These are phyloP conservation scores for Polymixis flavicincta DNA, from an alignment of 2,888 invertebrate species.

Conservation along the genomic window DNA sequence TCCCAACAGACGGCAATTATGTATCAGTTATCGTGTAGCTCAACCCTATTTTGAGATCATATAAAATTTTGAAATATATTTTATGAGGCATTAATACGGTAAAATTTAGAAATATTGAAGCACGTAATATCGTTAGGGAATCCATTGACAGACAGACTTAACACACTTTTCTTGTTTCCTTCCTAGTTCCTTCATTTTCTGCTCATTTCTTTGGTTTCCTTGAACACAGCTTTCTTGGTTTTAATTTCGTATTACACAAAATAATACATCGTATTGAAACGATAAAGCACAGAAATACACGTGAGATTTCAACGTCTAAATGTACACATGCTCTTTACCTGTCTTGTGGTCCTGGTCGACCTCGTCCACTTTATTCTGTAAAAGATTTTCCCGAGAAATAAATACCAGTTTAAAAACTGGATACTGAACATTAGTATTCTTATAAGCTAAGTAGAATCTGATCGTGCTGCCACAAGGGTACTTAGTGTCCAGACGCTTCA, in stretches of 20 bases:
- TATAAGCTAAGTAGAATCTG: slow-evolving; percentile 33
- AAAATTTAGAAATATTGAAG: slow-evolving; percentile 3
- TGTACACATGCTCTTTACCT: slow-evolving; percentile 15
- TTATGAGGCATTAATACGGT: background rate
- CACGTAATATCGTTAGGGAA: slow-evolving; percentile 18
- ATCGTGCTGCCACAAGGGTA: slow-evolving; percentile 27
- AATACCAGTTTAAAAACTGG: slow-evolving; percentile 19
- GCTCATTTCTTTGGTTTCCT: slow-evolving; percentile 27
- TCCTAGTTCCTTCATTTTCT: slow-evolving; percentile 8
- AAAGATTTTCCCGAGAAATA: slow-evolving; percentile 11
- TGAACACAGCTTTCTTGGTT: background rate
- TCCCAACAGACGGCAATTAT: too few species aligned
- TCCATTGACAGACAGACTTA: slow-evolving; percentile 23
- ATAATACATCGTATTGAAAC: slow-evolving; percentile 3
- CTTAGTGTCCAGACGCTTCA: slow-evolving; percentile 42
- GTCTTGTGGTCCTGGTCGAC: background rate
- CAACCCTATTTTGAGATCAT: too few species aligned
- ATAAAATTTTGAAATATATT: too few species aligned
- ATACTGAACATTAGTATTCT: slow-evolving; percentile 53
- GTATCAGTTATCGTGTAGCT: too few species aligned
- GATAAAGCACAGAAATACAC: background rate
- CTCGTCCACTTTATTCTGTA: slow-evolving; percentile 2
- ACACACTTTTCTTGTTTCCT: slow-evolving; percentile 48
- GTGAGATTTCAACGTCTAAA: slow-evolving; percentile 4
- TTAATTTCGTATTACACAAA: slow-evolving; percentile 11